Evolutionary conservation across 92 coral and sea anemone genomes (phyloP).

Genomic region (Bergia sp.): DNA sequence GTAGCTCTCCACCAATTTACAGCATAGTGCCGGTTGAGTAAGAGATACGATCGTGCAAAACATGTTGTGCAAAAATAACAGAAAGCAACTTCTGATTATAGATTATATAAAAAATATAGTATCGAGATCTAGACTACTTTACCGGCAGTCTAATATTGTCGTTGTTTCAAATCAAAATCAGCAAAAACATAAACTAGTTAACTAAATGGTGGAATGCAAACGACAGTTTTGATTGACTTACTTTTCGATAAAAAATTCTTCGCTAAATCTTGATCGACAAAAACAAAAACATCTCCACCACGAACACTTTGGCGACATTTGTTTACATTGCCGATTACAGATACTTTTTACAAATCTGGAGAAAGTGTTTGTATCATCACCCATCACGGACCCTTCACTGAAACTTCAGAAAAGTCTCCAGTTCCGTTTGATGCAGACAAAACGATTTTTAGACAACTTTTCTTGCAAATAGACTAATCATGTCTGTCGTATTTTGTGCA

Average conservation of each 20-base stretch:
- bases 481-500: neutral
- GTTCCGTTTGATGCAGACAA: neutral
- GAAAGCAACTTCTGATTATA: too few relatives aligned
- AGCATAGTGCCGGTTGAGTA: too few relatives aligned
- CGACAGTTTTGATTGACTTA: neutral
- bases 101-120: too few relatives aligned
- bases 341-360: neutral
- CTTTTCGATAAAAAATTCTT: constrained; percentile 33
- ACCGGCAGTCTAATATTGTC: neutral
- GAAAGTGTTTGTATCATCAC: neutral
- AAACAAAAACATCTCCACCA: constrained; percentile 32
- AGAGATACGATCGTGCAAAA: too few relatives aligned
- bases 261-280: constrained; percentile 26
- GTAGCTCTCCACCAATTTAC: too few relatives aligned
- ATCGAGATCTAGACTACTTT: neutral
- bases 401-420: neutral
- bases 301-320: constrained; percentile 14
- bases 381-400: neutral
- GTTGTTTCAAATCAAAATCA: neutral
- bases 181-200: neutral
- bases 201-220: neutral
- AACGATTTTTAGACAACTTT: neutral
- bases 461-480: neutral
- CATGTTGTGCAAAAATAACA: neutral
- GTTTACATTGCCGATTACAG: constrained; percentile 28